Conservation (phyloP, 2,888 invertebrate genomes). For the Leptinotarsa juncta region DNA sequence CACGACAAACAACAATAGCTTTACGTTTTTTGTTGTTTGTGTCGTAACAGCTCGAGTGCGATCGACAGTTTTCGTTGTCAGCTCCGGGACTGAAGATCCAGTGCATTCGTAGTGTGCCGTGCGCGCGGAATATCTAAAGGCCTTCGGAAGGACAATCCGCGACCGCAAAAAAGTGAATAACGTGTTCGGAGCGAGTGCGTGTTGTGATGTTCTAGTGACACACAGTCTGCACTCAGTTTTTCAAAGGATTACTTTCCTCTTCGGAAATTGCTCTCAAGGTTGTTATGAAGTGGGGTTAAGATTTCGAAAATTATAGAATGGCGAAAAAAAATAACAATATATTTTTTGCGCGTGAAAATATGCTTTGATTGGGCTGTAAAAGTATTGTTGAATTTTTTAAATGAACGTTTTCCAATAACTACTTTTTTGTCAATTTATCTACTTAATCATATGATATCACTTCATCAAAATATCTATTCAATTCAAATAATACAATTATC, state of each 20-base stretch:
- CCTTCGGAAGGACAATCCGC: slow-evolving; percentile 55
- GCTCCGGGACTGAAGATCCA: slow-evolving; percentile 59
- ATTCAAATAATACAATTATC: no score
- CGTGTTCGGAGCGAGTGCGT: slow-evolving; percentile 56
- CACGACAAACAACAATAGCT: slow-evolving; percentile 30
- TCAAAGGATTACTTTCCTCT: slow-evolving; percentile 42
- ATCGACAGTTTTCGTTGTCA: slow-evolving; percentile 50
- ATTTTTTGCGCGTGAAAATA: no score
- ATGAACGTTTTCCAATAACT: no score
- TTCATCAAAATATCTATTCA: no score
- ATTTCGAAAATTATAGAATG: slow-evolving; percentile 1
- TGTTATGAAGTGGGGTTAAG: slow-evolving; percentile 11
- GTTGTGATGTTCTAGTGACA: slow-evolving; percentile 41
- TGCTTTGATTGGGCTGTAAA: no score
- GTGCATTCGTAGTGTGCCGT: slow-evolving; percentile 55
- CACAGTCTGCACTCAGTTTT: slow-evolving; percentile 32
- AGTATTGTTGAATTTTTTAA: no score
- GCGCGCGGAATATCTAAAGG: slow-evolving; percentile 56
- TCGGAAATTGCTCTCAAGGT: slow-evolving; percentile 31
- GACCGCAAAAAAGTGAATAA: slow-evolving; percentile 55
- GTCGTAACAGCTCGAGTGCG: slow-evolving; percentile 32
- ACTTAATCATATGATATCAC: no score
- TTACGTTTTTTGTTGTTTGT: slow-evolving; percentile 34
- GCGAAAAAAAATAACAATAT: not conserved
- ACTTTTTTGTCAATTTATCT: no score